Percentiles rank a stretch among this genome's conserved stretches.
Evolutionary conservation across 2,888 invertebrate species (phyloP).

Genomic region (Merodon equestris): DNA sequence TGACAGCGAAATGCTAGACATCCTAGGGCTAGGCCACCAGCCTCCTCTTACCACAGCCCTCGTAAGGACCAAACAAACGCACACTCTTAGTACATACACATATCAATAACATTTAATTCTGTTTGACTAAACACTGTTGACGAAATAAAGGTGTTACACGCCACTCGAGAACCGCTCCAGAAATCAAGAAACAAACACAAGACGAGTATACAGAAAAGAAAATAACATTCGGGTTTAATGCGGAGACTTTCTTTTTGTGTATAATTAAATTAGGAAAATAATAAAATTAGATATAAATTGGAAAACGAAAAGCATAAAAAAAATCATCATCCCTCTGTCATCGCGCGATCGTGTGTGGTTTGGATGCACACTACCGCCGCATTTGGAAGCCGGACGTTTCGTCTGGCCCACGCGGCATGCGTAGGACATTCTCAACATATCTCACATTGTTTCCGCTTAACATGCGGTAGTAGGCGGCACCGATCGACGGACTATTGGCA

Average conservation of each 20-base stretch:
- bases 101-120: conserved; percentile 42
- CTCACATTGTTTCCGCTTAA: conserved; percentile 49
- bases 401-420: conserved; percentile 89
- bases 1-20: too few species aligned
- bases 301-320: conserved; percentile 48
- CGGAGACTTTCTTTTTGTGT: conserved; percentile 51
- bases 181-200: not conserved
- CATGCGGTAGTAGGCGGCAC: conserved; percentile 52
- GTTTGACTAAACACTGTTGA: conserved; percentile 36
- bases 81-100: conserved; percentile 16
- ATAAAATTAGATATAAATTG: conserved; percentile 56
- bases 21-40: too few species aligned
- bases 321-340: conserved; percentile 42
- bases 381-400: conserved; percentile 86
- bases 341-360: conserved; percentile 15
- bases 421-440: conserved; percentile 79
- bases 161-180: not conserved
- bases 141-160: not conserved
- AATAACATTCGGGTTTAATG: conserved; percentile 59
- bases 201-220: conserved; percentile 13
- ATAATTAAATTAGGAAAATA: conserved; percentile 59
- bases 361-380: conserved; percentile 80
- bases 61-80: too few species aligned
- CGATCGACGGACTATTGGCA: conserved; percentile 68
- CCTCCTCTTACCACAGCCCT: too few species aligned